Base-by-base conservation (phyloP, 2,797 vertebrate genomes). In the Sebastes aleutianus region DNA sequence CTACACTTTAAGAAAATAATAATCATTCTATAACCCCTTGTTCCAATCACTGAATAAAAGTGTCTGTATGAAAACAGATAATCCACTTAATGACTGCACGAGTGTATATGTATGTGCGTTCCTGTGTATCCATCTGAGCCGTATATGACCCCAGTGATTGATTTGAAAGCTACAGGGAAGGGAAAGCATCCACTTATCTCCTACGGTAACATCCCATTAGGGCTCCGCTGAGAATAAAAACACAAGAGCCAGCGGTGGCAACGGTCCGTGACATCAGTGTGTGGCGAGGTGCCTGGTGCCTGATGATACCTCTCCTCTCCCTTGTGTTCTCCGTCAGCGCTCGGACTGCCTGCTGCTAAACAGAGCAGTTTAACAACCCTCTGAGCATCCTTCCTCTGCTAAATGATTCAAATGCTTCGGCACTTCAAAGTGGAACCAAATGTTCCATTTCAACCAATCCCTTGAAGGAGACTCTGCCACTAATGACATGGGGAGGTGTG, bases 371-470 rank as follows among this genome's bases (percentile, higher is more conserved):
- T 91, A 95, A 93, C 91, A 85, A 74, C 74, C 82, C 92, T 92
- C 82, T 72, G 67, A 92, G 90, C 91, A 89, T 92, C 92, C 82
- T 89, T 84, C 89, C 83, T 39, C 82, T 61, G 70, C 92, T 94
- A 93, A 95, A 95, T 94, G 93, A 95, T 95, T 95, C 93, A 95
- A 92, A 91, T 87, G 89, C 86, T 86, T 69, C 72, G 57, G 83
- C 88, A 89, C 92, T 91, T 95, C 92, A 95, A 94, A 94, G 92
- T 87, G 88, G 88, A 94, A 91, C 88, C 90, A 93, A 95, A 92
- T 93, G 93, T 94, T 92, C 89, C 72, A 84, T 94, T 95, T 91
- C 87, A 88, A 81, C 87, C 85, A 83, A 92, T 93, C 89, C 87
- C 90, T 93, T 86, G 80, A 89, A 90, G 92, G 86, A 90, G 78